Percentiles rank a stretch among this genome's conserved stretches.
Evolutionary conservation across 2,113 vertebrate genomes (phyloP).

Genomic region (Malurus alboscapulatus): DNA sequence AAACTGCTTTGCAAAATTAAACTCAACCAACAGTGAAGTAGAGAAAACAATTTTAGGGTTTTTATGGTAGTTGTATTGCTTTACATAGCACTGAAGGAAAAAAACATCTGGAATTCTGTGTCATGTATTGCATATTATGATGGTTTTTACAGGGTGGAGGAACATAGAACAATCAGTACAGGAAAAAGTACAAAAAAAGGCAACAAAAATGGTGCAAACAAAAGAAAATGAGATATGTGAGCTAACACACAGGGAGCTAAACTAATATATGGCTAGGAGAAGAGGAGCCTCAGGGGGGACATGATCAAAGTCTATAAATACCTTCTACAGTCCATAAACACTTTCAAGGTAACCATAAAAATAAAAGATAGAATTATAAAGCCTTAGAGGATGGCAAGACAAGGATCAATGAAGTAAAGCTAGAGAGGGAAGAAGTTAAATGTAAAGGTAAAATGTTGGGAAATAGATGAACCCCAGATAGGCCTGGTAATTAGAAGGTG

Average conservation of each 20-base stretch:
- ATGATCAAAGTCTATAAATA: conserved; percentile 55
- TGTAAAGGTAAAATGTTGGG: neutral
- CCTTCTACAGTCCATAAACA: conserved; percentile 49
- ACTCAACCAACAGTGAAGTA: neutral
- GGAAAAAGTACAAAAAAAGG: neutral
- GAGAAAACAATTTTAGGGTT: neutral
- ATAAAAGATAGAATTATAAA: conserved; percentile 51
- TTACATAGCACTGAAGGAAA: neutral
- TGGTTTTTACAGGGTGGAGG: neutral
- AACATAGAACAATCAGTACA: neutral
- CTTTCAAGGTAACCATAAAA: conserved; percentile 56
- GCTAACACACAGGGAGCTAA: neutral
- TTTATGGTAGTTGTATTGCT: neutral
- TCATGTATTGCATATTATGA: neutral
- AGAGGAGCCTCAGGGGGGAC: neutral
- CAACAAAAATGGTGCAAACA: neutral
- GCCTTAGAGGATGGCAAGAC: neutral
- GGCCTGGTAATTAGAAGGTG: neutral
- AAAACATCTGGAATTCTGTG: neutral
- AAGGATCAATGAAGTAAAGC: conserved; percentile 19
- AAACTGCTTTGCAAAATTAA: neutral
- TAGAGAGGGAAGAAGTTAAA: neutral
- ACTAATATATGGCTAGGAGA: conserved; percentile 2
- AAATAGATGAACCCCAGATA: neutral
- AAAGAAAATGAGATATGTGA: conserved; percentile 24